These are phyloP conservation scores for Brevipalpus yothersi DNA, from an alignment of 1,140 invertebrate genomes.

Conservation along the genomic window DNA sequence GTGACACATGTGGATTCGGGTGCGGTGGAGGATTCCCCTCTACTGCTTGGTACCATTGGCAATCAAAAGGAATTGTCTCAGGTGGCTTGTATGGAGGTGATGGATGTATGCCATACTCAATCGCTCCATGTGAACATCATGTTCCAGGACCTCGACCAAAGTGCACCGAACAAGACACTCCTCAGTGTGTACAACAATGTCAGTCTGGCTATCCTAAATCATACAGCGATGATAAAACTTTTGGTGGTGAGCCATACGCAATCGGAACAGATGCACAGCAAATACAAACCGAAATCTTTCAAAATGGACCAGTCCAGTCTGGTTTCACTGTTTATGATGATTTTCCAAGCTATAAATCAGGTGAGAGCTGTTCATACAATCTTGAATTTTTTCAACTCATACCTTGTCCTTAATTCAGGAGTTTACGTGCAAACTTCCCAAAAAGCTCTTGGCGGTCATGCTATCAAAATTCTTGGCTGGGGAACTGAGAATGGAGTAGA, in stretches of 20 bases:
- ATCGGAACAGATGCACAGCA: conserved; percentile 14
- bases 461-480: conserved; percentile 10
- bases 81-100: conserved; percentile 46
- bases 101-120: conserved; percentile 47
- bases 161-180: neutral
- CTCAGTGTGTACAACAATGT: conserved; percentile 24
- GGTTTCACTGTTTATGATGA: conserved; percentile 28
- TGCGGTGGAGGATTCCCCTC: conserved; percentile 56
- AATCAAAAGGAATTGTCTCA: conserved; percentile 45
- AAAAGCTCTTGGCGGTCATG: conserved; percentile 4
- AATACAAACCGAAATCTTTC: conserved; percentile 26
- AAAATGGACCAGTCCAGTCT: conserved; percentile 27
- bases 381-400: neutral
- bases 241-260: conserved; percentile 20
- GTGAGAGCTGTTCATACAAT: neutral
- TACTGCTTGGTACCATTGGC: conserved; percentile 66
- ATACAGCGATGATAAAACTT: conserved; percentile 50
- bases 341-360: conserved; percentile 24
- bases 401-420: neutral
- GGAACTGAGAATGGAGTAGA: conserved; percentile 1
- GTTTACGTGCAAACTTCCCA: neutral
- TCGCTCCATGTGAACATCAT: conserved; percentile 70
- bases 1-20: conserved; percentile 39
- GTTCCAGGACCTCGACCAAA: conserved; percentile 30
- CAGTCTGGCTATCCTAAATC: conserved; percentile 35